These are phyloP conservation scores for Stegodyphus mimosarum DNA, from an alignment of 1,140 invertebrate species.

Conservation along the genomic window DNA sequence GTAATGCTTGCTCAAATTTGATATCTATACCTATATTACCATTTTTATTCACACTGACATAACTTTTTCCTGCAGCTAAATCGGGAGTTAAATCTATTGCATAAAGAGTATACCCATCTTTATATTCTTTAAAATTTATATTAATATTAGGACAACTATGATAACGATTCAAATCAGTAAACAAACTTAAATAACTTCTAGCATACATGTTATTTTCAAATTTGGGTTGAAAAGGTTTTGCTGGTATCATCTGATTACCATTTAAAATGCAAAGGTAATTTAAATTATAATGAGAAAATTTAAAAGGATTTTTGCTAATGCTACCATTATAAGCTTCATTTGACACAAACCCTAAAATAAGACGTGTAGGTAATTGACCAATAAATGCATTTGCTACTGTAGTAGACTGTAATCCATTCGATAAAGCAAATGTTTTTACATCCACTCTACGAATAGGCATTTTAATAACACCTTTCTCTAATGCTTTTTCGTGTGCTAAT, in stretches of 20 bases:
- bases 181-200: background rate
- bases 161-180: background rate
- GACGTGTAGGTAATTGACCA: background rate
- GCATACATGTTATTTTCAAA: background rate
- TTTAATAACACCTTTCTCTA: too few species aligned
- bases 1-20: background rate
- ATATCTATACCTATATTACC: constrained; percentile 3
- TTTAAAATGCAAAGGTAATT: background rate
- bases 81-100: too few species aligned
- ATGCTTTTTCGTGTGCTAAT: background rate
- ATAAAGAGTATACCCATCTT: too few species aligned
- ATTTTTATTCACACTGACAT: background rate
- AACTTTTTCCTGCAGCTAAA: background rate
- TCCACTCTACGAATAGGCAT: background rate
- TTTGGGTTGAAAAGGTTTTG: background rate
- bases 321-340: background rate
- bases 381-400: constrained; percentile 11
- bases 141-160: background rate
- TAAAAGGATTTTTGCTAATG: too few species aligned
- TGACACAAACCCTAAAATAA: background rate
- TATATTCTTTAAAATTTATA: background rate
- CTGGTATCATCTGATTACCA: background rate
- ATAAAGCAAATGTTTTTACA: background rate
- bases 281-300: background rate
- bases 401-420: too few species aligned